Percentiles rank a stretch among this genome's conserved stretches.
phyloP scores from a whole-genome alignment of 2,113 vertebrate genomes.

The Esox niger region DNA sequence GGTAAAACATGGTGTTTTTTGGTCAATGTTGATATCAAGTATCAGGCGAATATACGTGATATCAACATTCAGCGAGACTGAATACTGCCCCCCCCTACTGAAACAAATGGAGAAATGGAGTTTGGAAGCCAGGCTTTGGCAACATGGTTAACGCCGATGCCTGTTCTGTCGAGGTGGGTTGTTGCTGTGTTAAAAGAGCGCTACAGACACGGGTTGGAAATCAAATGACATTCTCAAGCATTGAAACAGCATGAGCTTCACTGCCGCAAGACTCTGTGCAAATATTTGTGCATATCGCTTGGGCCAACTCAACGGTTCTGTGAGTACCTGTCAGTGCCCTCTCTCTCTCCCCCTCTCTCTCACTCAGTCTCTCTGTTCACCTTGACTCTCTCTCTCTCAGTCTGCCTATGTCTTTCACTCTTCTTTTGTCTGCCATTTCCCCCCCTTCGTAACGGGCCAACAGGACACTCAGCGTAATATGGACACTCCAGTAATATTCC shows the following conservation, averaged over 20 bases:
- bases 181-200: no score
- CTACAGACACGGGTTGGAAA: conserved; percentile 43
- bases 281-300: conserved; percentile 57
- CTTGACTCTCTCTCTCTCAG: background rate
- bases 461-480: conserved; percentile 37
- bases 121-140: no score
- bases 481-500: conserved; percentile 27
- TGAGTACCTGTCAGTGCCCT: conserved; percentile 17
- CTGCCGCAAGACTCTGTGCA: conserved; percentile 54
- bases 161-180: no score
- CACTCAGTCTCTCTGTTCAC: background rate
- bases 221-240: conserved; percentile 41
- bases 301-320: conserved; percentile 45
- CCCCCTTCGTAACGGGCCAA: conserved; percentile 32
- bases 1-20: conserved; percentile 13
- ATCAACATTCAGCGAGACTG: no score
- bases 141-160: no score
- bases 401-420: background rate
- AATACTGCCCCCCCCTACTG: no score
- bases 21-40: conserved; percentile 8
- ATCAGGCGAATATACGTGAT: no score
- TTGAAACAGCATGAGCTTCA: conserved; percentile 30
- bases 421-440: no score
- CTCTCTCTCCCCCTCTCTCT: background rate
- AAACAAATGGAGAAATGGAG: no score